Conservation (phyloP, 2,113 vertebrate species). For the Oryzias woworae region DNA sequence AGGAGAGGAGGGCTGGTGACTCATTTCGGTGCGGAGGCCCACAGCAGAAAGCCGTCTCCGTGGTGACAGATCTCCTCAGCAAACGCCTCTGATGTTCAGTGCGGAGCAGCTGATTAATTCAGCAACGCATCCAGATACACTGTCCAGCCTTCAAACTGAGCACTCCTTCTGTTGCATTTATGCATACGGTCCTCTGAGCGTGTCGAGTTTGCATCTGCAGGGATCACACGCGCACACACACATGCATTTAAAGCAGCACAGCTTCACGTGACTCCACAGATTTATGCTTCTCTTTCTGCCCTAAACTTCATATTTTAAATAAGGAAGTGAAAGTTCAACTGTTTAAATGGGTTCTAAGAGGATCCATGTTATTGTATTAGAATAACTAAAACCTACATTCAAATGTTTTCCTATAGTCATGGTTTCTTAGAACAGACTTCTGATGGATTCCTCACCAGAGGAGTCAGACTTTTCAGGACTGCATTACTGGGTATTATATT, state of each 20-base stretch:
- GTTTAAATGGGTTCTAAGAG: too few relatives aligned
- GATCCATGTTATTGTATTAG: too few relatives aligned
- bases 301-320: too few relatives aligned
- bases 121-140: slow-evolving; percentile 29
- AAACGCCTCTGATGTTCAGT: slow-evolving; percentile 54
- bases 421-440: too few relatives aligned
- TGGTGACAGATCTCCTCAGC: slow-evolving; percentile 59
- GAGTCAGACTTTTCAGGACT: too few relatives aligned
- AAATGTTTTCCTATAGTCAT: too few relatives aligned
- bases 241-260: not conserved
- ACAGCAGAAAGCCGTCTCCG: slow-evolving; percentile 39
- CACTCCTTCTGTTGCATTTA: not conserved
- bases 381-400: too few relatives aligned
- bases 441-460: too few relatives aligned
- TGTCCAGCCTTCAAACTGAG: slow-evolving; percentile 10
- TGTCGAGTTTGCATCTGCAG: slow-evolving; percentile 2
- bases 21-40: slow-evolving; percentile 46
- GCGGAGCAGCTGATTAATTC: slow-evolving; percentile 51
- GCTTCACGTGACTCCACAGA: not conserved
- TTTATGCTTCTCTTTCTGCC: not conserved
- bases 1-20: slow-evolving; percentile 5
- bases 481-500: too few relatives aligned
- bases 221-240: not conserved
- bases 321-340: too few relatives aligned
- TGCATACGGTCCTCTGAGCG: not conserved